phyloP scores from a whole-genome alignment of 2,888 invertebrate species.

The Operophtera brumata region DNA sequence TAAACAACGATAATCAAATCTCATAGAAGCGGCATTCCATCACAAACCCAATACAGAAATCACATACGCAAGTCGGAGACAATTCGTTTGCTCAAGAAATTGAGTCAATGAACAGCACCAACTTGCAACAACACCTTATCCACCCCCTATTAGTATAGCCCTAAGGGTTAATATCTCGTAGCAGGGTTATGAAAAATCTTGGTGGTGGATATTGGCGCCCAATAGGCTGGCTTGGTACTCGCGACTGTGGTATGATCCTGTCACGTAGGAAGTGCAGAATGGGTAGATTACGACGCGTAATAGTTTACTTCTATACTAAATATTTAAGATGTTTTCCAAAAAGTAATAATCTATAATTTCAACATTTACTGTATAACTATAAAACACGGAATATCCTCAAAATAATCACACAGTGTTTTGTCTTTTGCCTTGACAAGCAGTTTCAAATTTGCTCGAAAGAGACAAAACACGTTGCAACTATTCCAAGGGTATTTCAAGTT shows the following conservation, averaged over 20 bases:
- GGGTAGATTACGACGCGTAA: constrained; percentile 38
- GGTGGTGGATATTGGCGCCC: constrained; percentile 40
- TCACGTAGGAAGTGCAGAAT: constrained; percentile 47
- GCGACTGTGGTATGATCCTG: constrained; percentile 37
- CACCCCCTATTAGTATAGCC: neutral
- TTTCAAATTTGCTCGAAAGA: too few species aligned
- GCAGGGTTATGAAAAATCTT: neutral
- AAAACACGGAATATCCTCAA: too few species aligned
- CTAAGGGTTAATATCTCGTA: constrained; percentile 2
- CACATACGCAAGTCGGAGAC: constrained; percentile 37
- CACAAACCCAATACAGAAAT: constrained; percentile 41
- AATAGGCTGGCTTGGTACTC: constrained; percentile 41
- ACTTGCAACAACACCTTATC: constrained; percentile 4
- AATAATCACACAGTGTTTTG: too few species aligned
- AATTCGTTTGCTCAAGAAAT: constrained; percentile 53
- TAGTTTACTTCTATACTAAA: constrained; percentile 1
- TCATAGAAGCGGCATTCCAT: constrained; percentile 33
- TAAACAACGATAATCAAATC: constrained; percentile 20
- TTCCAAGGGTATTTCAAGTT: too few species aligned
- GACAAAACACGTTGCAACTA: too few species aligned
- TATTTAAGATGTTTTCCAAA: too few species aligned
- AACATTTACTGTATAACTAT: too few species aligned
- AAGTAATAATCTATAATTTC: too few species aligned
- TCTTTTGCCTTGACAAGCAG: too few species aligned
- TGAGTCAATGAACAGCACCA: constrained; percentile 48